Evolutionary conservation across 2,888 invertebrate species (phyloP).

Genomic region (Amblyteles armatorius): DNA sequence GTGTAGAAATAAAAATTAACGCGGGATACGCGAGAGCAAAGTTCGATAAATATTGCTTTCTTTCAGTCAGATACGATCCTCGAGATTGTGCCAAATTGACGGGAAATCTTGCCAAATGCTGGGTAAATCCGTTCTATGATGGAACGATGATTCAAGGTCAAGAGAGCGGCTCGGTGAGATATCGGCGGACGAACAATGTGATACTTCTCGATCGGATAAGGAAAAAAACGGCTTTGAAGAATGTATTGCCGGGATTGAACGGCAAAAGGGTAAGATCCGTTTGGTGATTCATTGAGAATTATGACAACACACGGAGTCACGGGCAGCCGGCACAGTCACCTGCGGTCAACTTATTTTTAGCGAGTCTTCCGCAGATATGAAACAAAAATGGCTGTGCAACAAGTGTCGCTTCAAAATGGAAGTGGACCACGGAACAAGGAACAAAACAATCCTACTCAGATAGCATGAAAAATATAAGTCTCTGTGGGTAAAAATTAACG

Average conservation of each 20-base stretch:
- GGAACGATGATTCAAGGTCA: conserved; percentile 4
- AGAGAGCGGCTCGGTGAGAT: background rate
- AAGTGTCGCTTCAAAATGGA: background rate
- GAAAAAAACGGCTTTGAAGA: background rate
- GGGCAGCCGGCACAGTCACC: conserved; percentile 4
- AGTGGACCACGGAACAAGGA: background rate
- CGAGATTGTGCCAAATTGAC: conserved; percentile 7
- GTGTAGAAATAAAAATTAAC: background rate
- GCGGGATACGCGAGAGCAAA: background rate
- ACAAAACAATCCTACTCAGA: background rate
- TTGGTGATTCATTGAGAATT: conserved; percentile 18
- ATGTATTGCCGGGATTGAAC: background rate
- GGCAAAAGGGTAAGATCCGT: background rate
- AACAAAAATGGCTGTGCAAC: background rate
- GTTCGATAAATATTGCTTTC: conserved; percentile 14
- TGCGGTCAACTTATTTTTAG: background rate
- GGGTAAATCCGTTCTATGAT: background rate
- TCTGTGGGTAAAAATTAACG: background rate
- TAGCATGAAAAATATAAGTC: background rate
- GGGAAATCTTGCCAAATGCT: conserved; percentile 1
- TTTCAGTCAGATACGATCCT: background rate
- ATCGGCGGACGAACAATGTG: background rate
- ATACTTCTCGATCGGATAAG: background rate
- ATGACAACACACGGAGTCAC: conserved; percentile 3
- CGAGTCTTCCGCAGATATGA: background rate